These are phyloP conservation scores for Odobenus rosmarus DNA, from an alignment of 2,113 vertebrate species.

Conservation along the genomic window DNA sequence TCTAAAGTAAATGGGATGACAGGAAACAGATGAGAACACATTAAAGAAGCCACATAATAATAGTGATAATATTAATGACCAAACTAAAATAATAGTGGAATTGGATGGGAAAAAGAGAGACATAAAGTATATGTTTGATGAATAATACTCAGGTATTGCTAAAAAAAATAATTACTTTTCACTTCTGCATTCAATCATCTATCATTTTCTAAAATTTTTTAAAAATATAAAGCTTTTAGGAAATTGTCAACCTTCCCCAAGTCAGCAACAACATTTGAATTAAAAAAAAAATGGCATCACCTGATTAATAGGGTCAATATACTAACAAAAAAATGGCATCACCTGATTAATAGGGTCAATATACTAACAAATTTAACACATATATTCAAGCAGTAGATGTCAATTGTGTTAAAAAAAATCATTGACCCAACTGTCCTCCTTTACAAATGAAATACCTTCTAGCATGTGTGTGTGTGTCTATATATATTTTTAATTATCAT, in stretches of 20 bases:
- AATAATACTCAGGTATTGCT: not conserved
- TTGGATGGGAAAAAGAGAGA: not conserved
- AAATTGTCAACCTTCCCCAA: not conserved
- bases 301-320: no score
- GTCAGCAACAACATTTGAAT: constrained; percentile 49
- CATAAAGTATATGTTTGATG: not conserved
- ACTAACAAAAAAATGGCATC: not conserved
- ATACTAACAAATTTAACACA: constrained; percentile 19
- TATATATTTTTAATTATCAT: not conserved
- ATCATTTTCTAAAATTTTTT: not conserved
- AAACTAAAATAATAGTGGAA: not conserved
- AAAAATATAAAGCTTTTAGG: not conserved
- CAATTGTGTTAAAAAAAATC: not conserved
- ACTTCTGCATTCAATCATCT: not conserved
- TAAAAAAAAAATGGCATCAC: not conserved
- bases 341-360: constrained; percentile 39
- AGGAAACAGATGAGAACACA: not conserved
- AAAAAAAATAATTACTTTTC: not conserved
- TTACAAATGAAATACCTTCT: constrained; percentile 47
- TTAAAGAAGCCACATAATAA: not conserved
- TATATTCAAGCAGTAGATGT: constrained; percentile 28
- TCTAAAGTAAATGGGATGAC: not conserved
- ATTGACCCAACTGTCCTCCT: constrained; percentile 42
- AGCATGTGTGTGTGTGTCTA: not conserved
- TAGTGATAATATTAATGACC: not conserved